Evolutionary conservation across 2,797 vertebrate species (phyloP).

Genomic region (Okamejei kenojei): DNA sequence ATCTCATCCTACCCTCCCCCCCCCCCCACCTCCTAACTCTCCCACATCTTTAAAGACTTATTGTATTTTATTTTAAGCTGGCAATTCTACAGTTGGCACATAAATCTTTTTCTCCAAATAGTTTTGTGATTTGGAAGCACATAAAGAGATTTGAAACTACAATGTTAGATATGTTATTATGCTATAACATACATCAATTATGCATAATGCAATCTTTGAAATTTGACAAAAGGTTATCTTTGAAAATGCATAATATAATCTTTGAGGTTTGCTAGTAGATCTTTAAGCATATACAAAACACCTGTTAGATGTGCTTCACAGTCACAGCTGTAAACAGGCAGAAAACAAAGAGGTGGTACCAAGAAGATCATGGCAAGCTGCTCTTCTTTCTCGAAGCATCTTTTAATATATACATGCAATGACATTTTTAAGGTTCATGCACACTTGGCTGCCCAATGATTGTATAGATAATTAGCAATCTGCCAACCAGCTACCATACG

Average conservation of each 20-base stretch:
- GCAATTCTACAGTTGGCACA: background rate
- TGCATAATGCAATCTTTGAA: background rate
- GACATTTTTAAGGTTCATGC: conserved; percentile 10
- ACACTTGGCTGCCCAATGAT: background rate
- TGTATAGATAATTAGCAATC: conserved; percentile 33
- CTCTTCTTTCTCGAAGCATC: conserved; percentile 10
- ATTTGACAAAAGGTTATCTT: background rate
- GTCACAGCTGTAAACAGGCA: background rate
- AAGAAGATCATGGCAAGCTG: background rate
- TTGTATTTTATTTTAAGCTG: background rate
- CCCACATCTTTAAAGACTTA: too few species aligned
- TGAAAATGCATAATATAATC: background rate
- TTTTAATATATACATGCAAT: conserved; percentile 13
- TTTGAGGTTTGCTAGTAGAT: background rate
- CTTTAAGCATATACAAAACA: conserved; percentile 9
- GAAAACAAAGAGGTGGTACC: conserved; percentile 16
- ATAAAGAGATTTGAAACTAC: background rate
- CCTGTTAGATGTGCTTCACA: background rate
- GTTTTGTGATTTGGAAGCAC: conserved; percentile 22
- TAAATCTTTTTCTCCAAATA: conserved; percentile 9
- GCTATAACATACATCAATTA: too few species aligned
- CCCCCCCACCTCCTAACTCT: too few species aligned
- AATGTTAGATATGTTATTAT: background rate
- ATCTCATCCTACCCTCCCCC: too few species aligned
- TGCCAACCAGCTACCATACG: conserved; percentile 15